phyloP scores from a whole-genome alignment of 2,888 invertebrate genomes.

The Epirrhoe alternata region DNA sequence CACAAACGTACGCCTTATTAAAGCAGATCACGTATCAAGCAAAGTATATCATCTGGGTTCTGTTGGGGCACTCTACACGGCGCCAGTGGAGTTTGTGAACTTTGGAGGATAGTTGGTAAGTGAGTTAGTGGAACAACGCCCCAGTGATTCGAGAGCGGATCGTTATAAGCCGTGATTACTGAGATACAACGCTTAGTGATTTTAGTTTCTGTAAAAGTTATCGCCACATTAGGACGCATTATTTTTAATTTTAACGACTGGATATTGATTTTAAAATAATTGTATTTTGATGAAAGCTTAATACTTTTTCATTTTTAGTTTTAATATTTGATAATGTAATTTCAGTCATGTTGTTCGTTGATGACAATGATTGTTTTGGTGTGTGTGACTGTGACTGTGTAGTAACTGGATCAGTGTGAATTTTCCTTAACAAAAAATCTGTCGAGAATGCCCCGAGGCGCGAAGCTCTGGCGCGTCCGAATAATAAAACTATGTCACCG shows the following conservation, averaged over 20 bases:
- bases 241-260: no score
- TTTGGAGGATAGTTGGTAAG: not conserved
- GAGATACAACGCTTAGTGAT: no score
- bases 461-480: not conserved
- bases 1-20: constrained; percentile 1
- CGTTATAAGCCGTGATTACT: not conserved
- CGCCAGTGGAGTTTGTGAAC: constrained; percentile 3
- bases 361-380: not conserved
- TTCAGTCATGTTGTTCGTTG: not conserved
- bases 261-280: no score
- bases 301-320: no score
- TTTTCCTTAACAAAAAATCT: not conserved
- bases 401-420: not conserved
- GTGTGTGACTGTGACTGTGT: no score
- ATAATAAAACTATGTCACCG: constrained; percentile 11
- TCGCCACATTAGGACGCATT: no score
- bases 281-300: no score
- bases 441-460: constrained; percentile 5
- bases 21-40: constrained; percentile 17
- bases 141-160: not conserved
- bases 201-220: no score
- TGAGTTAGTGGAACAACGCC: not conserved
- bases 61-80: constrained; percentile 6
- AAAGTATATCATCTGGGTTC: constrained; percentile 11
- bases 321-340: not conserved